These are phyloP conservation scores for Elegia similella DNA, from an alignment of 2,888 invertebrate genomes.

Conservation along the genomic window DNA sequence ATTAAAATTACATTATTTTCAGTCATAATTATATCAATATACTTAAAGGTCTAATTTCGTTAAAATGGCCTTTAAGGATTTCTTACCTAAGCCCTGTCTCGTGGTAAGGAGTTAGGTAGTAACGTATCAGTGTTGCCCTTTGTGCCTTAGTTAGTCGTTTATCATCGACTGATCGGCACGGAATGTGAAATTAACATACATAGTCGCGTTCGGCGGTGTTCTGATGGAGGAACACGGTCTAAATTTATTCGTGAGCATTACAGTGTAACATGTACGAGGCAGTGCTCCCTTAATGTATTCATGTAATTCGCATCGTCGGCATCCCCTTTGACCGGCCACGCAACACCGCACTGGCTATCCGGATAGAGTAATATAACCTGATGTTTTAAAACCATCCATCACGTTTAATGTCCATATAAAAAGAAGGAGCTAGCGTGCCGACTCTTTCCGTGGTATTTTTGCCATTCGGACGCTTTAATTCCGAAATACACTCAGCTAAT, in stretches of 20 bases:
- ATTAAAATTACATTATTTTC: no score
- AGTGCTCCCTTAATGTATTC: slow-evolving; percentile 79
- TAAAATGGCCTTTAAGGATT: no score
- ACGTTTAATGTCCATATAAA: slow-evolving; percentile 78
- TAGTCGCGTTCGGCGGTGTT: slow-evolving; percentile 59
- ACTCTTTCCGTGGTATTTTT: slow-evolving; percentile 55
- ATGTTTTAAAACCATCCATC: slow-evolving; percentile 82
- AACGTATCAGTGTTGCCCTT: neutral
- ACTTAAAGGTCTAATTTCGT: no score
- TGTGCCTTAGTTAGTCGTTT: slow-evolving; percentile 34
- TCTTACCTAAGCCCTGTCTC: no score
- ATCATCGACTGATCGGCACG: slow-evolving; percentile 54
- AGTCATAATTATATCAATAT: no score
- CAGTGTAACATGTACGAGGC: slow-evolving; percentile 75
- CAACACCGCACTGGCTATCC: slow-evolving; percentile 74
- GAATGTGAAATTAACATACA: slow-evolving; percentile 62
- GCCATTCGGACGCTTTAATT: slow-evolving; percentile 44
- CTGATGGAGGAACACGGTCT: slow-evolving; percentile 73
- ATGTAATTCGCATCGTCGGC: slow-evolving; percentile 81
- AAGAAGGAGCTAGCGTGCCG: slow-evolving; percentile 66
- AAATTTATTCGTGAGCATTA: slow-evolving; percentile 80
- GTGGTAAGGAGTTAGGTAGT: no score
- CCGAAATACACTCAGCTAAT: slow-evolving; percentile 28
- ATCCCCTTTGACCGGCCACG: slow-evolving; percentile 82
- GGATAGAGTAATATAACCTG: slow-evolving; percentile 78